These are phyloP conservation scores for Metopia argyrocephala DNA, from an alignment of 2,888 invertebrate species.

Conservation along the genomic window DNA sequence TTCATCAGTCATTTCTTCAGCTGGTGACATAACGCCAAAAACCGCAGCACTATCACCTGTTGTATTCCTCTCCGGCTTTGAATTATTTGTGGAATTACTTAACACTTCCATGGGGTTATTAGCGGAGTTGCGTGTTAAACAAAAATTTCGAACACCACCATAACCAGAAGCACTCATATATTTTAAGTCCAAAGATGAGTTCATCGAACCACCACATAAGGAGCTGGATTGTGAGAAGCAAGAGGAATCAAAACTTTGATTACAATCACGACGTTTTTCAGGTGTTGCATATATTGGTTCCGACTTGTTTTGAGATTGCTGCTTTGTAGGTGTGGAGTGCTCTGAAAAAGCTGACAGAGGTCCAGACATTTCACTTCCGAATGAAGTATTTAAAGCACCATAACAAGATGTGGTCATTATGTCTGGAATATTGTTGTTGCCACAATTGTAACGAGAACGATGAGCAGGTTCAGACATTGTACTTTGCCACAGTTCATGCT, in stretches of 20 bases:
- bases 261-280: slow-evolving; percentile 74
- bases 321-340: slow-evolving; percentile 20
- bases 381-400: slow-evolving; percentile 75
- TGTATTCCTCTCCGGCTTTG: slow-evolving; percentile 70
- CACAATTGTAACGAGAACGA: slow-evolving; percentile 62
- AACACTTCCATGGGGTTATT: slow-evolving; percentile 56
- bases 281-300: slow-evolving; percentile 75
- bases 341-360: slow-evolving; percentile 56
- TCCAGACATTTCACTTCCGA: slow-evolving; percentile 67
- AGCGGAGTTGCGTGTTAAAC: slow-evolving; percentile 42
- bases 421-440: slow-evolving; percentile 68
- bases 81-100: slow-evolving; percentile 64
- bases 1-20: slow-evolving; percentile 75
- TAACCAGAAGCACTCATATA: slow-evolving; percentile 68
- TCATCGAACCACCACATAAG: slow-evolving; percentile 74
- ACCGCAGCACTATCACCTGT: slow-evolving; percentile 63
- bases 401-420: slow-evolving; percentile 79
- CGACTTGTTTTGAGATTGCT: slow-evolving; percentile 24
- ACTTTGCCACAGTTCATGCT: slow-evolving; percentile 67
- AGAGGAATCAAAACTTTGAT: slow-evolving; percentile 75
- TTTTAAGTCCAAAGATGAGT: slow-evolving; percentile 73
- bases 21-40: slow-evolving; percentile 61
- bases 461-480: slow-evolving; percentile 68
- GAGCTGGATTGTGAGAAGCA: slow-evolving; percentile 75
- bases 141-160: slow-evolving; percentile 50